phyloP scores from a whole-genome alignment of 2,888 invertebrate species.

The Sinodicranocentrus sp. region DNA sequence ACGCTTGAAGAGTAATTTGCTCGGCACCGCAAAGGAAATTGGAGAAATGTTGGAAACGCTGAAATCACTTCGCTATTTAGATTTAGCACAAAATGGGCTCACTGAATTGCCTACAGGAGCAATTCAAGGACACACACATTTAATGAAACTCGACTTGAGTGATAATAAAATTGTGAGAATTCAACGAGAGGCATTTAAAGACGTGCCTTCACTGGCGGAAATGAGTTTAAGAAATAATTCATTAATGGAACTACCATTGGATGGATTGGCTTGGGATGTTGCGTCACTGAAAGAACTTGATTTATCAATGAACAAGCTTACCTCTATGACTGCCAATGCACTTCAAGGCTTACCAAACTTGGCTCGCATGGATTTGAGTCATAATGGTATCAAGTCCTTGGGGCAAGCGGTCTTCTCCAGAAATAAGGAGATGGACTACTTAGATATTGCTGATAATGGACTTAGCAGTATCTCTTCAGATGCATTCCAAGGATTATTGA shows the following conservation, averaged over 20 bases:
- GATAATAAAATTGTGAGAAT: conserved; percentile 87
- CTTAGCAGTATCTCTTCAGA: conserved; percentile 86
- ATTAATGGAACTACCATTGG: conserved; percentile 82
- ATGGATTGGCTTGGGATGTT: conserved; percentile 73
- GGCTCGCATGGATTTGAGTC: conserved; percentile 76
- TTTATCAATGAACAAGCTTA: conserved; percentile 87
- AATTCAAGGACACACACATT: conserved; percentile 87
- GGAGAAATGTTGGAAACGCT: conserved; percentile 87
- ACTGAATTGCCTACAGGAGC: conserved; percentile 88
- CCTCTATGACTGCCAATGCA: conserved; percentile 80
- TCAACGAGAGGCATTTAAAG: conserved; percentile 88
- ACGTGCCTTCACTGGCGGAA: conserved; percentile 90
- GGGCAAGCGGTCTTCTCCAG: conserved; percentile 70
- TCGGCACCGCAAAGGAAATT: conserved; percentile 87
- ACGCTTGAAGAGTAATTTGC: conserved; percentile 77
- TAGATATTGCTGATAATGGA: conserved; percentile 88
- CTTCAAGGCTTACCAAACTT: conserved; percentile 76
- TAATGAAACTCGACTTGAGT: conserved; percentile 89
- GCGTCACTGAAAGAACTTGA: conserved; percentile 83
- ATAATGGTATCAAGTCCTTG: conserved; percentile 76
- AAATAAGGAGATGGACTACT: conserved; percentile 76
- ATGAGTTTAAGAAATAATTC: conserved; percentile 91
- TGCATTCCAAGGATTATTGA: conserved; percentile 85
- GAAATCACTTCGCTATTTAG: conserved; percentile 87
- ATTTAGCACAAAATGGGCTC: conserved; percentile 88